Percentiles rank a stretch among this genome's conserved stretches.
These are phyloP conservation scores for Sciaenops ocellatus DNA, from an alignment of 2,797 vertebrate genomes.

Conservation along the genomic window DNA sequence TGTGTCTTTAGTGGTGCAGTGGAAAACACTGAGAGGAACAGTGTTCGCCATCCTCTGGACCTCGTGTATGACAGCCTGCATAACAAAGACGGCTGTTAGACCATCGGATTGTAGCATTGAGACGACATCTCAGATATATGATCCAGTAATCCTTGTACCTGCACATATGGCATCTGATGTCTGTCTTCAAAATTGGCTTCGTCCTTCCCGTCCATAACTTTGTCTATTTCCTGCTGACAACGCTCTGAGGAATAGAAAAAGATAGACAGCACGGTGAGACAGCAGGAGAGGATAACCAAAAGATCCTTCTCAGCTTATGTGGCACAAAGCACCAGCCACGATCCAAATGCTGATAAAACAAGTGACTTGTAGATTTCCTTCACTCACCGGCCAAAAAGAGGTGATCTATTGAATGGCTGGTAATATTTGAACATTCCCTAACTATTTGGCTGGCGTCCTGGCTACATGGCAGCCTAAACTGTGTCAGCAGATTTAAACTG, in stretches of 20 bases:
- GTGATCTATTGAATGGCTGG: no score
- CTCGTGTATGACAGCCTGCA: constrained; percentile 78
- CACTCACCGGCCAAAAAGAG: no score
- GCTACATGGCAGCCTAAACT: background rate
- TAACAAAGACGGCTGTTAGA: constrained; percentile 12
- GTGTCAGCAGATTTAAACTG: constrained; percentile 11
- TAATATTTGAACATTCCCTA: no score
- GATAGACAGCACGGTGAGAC: background rate
- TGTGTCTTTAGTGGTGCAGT: constrained; percentile 75
- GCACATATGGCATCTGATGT: constrained; percentile 71
- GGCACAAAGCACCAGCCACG: no score
- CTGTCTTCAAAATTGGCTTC: constrained; percentile 65
- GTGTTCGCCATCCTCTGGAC: constrained; percentile 67
- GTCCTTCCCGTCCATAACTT: constrained; percentile 62
- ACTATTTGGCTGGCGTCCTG: no score
- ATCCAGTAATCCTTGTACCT: constrained; percentile 3
- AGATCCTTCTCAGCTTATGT: background rate
- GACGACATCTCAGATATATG: background rate
- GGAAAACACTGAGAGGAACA: constrained; percentile 74
- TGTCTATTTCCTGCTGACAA: constrained; percentile 77
- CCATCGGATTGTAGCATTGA: background rate
- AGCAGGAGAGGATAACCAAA: background rate
- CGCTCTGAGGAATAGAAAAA: constrained; percentile 35
- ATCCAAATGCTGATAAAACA: no score
- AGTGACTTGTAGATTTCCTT: no score